Evolutionary conservation across 2,888 invertebrate genomes (phyloP), one percentile per base, ranked within the genome.

Genomic region (Lasioglossum calceatum): DNA sequence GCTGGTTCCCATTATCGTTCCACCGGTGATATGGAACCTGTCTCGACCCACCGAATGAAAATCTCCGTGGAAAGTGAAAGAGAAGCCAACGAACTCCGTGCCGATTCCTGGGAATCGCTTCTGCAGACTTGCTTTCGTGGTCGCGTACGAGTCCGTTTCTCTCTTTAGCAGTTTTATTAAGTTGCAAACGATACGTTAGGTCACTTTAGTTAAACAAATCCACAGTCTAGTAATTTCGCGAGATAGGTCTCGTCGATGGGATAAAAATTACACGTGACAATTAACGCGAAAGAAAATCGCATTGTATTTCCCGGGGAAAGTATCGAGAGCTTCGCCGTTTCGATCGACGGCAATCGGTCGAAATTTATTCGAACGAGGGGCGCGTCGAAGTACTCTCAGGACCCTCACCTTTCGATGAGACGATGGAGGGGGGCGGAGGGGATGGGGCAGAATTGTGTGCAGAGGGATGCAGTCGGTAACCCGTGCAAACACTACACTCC

Each of bases 391-490:
- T 77, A 61, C 79, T 77, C 71, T 76, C 74, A 12, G 86, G 54
- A 85, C 84, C 83, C 81, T 79, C 75, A 73, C 61, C 64, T 79
- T 67, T 77, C 82, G 27, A 72, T 39, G 44, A 44, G n/a, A 44
- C 73, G 73, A 23, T n/a, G 72, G 44, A n/a, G 80, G 70, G 80
- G 70, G 79, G 80, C 80, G 79, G 83, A 47, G 39, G 82, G 50
- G 23, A 23, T 23, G 23, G 23, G 54, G 54, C 3, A n/a, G 82
- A 88, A 82, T 83, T 89, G 88, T 88, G 85, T 85, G 85, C 88
- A 79, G 58, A 83, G 85, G 84, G 87, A 87, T 88, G 87, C 89
- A 89, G 87, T 88, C 80, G 85, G 88, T 89, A 89, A 88, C 88
- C 88, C 87, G 78, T 84, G 87, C 89, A 89, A 89, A 89, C 89